Conservation (phyloP, 2,113 vertebrate species). For the Perca flavescens region DNA sequence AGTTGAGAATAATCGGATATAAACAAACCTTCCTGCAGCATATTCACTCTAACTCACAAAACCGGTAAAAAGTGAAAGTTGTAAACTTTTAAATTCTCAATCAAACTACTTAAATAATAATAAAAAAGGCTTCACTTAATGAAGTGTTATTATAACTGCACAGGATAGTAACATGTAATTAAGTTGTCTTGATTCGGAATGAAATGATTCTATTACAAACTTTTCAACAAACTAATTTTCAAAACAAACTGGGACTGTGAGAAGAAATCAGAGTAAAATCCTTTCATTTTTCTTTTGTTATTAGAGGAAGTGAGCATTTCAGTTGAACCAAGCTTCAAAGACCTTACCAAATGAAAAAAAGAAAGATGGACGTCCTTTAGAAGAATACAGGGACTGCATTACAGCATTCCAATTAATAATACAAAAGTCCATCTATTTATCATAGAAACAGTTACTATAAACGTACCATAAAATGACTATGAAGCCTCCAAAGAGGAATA, state of each 20-base stretch:
- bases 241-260: background rate
- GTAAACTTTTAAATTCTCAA: background rate
- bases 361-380: background rate
- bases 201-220: background rate
- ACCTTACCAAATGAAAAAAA: background rate
- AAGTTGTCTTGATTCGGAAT: background rate
- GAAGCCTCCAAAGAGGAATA: constrained; percentile 19
- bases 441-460: constrained; percentile 16
- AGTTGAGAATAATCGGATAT: constrained; percentile 21
- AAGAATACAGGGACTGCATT: background rate
- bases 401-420: background rate
- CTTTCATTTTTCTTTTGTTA: background rate
- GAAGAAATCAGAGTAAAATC: background rate
- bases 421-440: background rate
- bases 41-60: constrained; percentile 4
- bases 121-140: background rate
- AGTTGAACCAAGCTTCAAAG: background rate
- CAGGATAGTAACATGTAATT: background rate
- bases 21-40: constrained; percentile 19
- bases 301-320: background rate
- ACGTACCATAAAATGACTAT: constrained; percentile 13
- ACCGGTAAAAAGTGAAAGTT: constrained; percentile 1
- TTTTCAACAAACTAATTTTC: background rate
- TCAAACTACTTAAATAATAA: background rate
- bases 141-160: background rate